A percentile compares a stretch with the other conserved stretches of the same genome.
phyloP scores from a whole-genome alignment of 2,113 vertebrate species.

The Nycticryphes semicollaris region DNA sequence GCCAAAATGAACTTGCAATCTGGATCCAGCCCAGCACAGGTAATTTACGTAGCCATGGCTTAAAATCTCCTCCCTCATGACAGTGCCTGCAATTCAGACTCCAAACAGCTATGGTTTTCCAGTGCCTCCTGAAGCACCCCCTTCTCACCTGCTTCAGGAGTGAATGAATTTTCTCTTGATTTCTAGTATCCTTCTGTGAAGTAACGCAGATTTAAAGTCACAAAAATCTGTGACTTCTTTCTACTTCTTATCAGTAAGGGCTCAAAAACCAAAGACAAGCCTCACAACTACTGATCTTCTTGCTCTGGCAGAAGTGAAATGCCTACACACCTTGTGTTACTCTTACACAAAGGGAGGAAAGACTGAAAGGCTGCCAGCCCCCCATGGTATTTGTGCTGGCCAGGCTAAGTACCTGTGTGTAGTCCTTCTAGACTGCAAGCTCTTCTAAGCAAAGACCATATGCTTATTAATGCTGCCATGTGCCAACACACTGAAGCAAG shows the following conservation, averaged over 20 bases:
- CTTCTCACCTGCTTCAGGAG: not conserved
- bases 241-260: not conserved
- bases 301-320: not conserved
- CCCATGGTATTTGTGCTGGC: not conserved
- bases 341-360: not conserved
- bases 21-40: not conserved
- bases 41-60: not conserved
- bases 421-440: not conserved
- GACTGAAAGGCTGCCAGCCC: not conserved
- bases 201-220: not conserved
- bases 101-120: not conserved
- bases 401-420: not conserved
- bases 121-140: not conserved
- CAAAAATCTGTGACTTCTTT: not conserved
- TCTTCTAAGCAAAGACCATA: not conserved
- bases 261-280: not conserved
- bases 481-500: not conserved
- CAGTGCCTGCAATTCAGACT: not conserved
- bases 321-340: not conserved
- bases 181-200: not conserved
- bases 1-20: not conserved
- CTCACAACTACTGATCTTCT: not conserved
- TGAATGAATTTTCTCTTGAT: not conserved
- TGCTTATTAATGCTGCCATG: not conserved
- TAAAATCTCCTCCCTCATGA: not conserved